Evolutionary conservation across 2,797 vertebrate species (phyloP).

Genomic region (Semaprochilodus insignis): DNA sequence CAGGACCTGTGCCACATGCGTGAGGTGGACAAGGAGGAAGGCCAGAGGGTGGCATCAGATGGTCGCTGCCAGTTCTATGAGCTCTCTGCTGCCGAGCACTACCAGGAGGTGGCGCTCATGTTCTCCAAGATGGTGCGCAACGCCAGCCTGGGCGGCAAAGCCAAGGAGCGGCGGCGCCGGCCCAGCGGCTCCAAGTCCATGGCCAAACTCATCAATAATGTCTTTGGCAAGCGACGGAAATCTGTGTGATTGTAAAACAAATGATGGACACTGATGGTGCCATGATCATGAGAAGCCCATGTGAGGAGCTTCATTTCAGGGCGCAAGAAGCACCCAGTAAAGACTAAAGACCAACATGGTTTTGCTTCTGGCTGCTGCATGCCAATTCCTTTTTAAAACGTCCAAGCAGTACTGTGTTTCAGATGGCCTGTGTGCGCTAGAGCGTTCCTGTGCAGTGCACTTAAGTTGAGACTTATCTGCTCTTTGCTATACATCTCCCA

Average conservation of each 20-base stretch:
- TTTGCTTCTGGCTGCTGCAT: constrained; percentile 24
- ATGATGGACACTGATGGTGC: constrained; percentile 29
- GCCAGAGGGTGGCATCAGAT: constrained; percentile 81
- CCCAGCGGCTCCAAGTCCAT: constrained; percentile 87
- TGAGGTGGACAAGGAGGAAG: constrained; percentile 85
- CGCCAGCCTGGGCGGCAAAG: constrained; percentile 72
- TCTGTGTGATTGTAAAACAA: constrained; percentile 77
- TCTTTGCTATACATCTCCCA: constrained; percentile 38
- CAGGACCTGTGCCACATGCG: constrained; percentile 88
- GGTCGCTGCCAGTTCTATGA: constrained; percentile 85
- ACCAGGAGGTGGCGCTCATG: constrained; percentile 84
- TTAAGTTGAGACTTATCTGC: constrained; percentile 9
- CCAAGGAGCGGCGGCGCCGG: constrained; percentile 84
- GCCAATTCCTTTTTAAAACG: constrained; percentile 17
- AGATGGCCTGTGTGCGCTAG: not conserved
- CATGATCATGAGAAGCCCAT: not conserved
- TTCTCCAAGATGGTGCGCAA: constrained; percentile 83
- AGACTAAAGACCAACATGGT: constrained; percentile 20
- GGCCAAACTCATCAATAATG: constrained; percentile 89
- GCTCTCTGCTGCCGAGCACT: constrained; percentile 88
- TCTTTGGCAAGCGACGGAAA: constrained; percentile 89
- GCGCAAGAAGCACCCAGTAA: not conserved
- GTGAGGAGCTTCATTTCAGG: not conserved
- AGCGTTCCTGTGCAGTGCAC: constrained; percentile 7
- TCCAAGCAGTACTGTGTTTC: constrained; percentile 11